Evolutionary conservation across 2,888 invertebrate species (phyloP), one percentile per base, ranked within the genome.

Genomic region (Galeopsomyia nigrocyanea): DNA sequence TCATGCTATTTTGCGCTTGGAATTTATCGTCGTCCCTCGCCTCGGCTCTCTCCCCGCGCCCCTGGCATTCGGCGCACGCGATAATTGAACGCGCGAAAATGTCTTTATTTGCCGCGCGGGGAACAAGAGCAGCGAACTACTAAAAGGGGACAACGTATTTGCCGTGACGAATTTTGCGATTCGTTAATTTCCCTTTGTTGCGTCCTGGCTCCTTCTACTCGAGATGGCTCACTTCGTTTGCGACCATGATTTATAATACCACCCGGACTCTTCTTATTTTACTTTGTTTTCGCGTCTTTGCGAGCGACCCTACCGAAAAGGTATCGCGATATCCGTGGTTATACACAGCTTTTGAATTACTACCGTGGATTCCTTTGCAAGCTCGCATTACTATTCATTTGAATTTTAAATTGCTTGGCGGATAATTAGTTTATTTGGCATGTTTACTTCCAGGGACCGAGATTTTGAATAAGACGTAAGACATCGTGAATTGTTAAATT

Each of bases 171-270:
- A 70, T 70, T 74, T 74, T 55, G 67, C 62, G 70, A 70, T 70
- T 74, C 67, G 66, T 70, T 67, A 70, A 70, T 70, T 70, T 49
- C 22, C 17, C 68, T 68, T 68, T 65, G 64, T 60, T 64, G 56
- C 31, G 53, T 5, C 16, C 51, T n/a, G 5, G 53, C 17, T 10
- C 7, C 53, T 53, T n/a, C n/a, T n/a, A n/a, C 53, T 21, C 39
- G 53, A 10, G 53, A 53, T 53, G 53, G 53, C 9, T 19, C 53
- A 14, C 13, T n/a, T 17, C 19, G 53, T 53, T 53, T n/a, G 19
- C 53, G 10, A 21, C 53, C 39, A 7, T 10, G 13, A 39, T 39
- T 39, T 10, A 39, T 39, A 7, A n/a, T n/a, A n/a, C n/a, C n/a
- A n/a, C n/a, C n/a, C n/a, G n/a, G n/a, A n/a, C n/a, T n/a, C n/a